These are phyloP conservation scores for Polydrusus pterygomalis DNA, from an alignment of 2,888 invertebrate species.

Conservation along the genomic window DNA sequence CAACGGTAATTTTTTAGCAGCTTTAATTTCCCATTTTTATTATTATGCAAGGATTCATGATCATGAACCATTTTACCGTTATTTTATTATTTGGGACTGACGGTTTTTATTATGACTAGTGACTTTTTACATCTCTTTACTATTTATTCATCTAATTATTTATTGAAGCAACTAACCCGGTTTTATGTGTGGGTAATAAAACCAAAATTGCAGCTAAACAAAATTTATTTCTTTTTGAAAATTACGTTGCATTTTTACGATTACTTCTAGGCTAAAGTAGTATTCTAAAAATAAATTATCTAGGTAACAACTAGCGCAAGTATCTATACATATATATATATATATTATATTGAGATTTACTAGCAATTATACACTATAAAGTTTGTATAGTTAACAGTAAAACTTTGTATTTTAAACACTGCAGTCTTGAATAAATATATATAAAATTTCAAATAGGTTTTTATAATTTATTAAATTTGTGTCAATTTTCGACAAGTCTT, in stretches of 20 bases:
- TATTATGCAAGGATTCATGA: no score
- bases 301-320: neutral
- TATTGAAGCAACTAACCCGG: neutral
- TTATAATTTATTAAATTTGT: no score
- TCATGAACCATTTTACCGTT: no score
- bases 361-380: neutral
- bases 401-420: no score
- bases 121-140: neutral
- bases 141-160: neutral
- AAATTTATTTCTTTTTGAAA: neutral
- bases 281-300: constrained; percentile 1
- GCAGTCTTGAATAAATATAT: no score
- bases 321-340: no score
- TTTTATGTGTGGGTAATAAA: neutral
- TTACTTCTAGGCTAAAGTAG: neutral
- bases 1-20: no score
- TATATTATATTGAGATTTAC: constrained; percentile 4
- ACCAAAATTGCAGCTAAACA: neutral
- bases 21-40: no score
- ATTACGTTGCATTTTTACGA: constrained; percentile 10
- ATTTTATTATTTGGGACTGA: no score
- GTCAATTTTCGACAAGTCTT: no score
- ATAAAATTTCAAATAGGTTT: no score
- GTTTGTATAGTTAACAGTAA: neutral
- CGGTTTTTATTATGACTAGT: no score